Evolutionary conservation across 2,888 invertebrate genomes (phyloP).

Genomic region (Agrochola lota): DNA sequence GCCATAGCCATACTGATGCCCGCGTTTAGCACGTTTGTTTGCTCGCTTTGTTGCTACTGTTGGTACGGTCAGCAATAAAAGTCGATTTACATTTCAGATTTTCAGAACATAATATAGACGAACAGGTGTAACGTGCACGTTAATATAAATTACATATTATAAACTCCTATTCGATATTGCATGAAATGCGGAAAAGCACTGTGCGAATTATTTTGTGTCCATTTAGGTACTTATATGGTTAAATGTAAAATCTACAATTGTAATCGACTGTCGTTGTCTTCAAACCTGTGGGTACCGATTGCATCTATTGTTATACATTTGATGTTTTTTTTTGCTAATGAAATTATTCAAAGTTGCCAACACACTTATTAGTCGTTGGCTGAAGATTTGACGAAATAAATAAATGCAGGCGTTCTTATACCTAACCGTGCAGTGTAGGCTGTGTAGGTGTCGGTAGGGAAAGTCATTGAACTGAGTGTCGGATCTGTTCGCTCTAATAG

Average conservation of each 20-base stretch:
- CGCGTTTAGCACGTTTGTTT: conserved; percentile 4
- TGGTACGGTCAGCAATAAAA: background rate
- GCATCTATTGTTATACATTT: no score
- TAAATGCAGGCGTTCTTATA: background rate
- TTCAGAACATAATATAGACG: background rate
- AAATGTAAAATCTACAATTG: background rate
- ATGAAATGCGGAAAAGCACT: background rate
- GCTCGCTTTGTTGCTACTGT: conserved; percentile 9
- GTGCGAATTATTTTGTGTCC: background rate
- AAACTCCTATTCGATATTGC: background rate
- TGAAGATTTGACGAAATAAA: background rate
- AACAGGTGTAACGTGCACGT: no score
- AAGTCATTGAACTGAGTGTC: background rate
- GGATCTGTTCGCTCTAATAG: background rate
- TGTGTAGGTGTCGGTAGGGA: background rate
- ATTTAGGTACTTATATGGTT: background rate
- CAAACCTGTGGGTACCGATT: background rate
- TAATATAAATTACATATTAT: background rate
- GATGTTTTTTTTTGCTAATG: background rate
- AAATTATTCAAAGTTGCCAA: background rate
- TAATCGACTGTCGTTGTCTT: background rate
- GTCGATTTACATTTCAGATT: background rate
- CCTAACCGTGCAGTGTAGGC: background rate
- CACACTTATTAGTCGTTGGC: no score
- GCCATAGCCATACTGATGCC: background rate